These are phyloP conservation scores for Seriola rivoliana DNA, from an alignment of 2,113 vertebrate species.

Conservation along the genomic window DNA sequence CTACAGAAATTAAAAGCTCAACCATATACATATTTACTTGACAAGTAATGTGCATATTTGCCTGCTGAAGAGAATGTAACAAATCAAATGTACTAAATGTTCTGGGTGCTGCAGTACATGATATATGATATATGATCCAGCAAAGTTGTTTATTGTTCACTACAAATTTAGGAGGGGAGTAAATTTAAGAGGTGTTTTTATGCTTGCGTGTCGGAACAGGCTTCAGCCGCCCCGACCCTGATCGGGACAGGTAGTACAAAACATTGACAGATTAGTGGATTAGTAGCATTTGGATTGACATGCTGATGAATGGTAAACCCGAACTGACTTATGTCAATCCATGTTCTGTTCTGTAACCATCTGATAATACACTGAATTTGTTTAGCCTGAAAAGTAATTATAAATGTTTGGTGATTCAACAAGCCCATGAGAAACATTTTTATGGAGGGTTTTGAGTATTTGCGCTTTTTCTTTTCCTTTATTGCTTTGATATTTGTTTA, in stretches of 20 bases:
- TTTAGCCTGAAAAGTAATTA: slow-evolving; percentile 10
- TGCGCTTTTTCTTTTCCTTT: background rate
- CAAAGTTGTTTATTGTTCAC: slow-evolving; percentile 18
- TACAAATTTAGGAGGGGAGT: background rate
- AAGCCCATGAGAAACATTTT: background rate
- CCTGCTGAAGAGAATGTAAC: background rate
- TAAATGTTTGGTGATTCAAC: background rate
- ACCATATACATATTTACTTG: background rate
- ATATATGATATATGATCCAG: too few species aligned
- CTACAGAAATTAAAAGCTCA: background rate
- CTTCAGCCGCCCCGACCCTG: background rate
- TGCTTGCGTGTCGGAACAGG: background rate
- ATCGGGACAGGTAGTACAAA: background rate
- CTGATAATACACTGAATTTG: slow-evolving; percentile 7
- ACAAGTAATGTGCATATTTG: background rate
- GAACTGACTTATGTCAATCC: background rate
- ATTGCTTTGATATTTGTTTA: background rate
- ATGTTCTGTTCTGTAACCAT: background rate
- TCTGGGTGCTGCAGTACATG: background rate
- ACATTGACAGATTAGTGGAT: background rate
- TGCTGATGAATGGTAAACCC: background rate
- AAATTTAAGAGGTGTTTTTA: too few species aligned
- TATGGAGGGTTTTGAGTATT: background rate
- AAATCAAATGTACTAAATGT: background rate
- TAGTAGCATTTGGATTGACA: background rate